Percentiles rank a stretch among this genome's conserved stretches.
These are phyloP conservation scores for Mythimna lalbum DNA, from an alignment of 2,888 invertebrate genomes.

Conservation along the genomic window DNA sequence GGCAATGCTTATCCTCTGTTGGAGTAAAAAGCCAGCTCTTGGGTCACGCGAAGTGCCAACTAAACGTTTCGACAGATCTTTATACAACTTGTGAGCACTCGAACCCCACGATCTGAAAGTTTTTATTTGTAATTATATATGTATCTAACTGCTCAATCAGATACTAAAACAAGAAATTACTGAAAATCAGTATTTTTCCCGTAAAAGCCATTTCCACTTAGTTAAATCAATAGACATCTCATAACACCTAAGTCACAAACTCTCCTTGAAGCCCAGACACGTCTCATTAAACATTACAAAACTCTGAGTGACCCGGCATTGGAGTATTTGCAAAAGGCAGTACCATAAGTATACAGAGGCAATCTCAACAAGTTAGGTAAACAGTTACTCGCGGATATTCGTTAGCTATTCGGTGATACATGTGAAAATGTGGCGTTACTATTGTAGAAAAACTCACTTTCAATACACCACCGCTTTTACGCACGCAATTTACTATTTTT, in stretches of 20 bases:
- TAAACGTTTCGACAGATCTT: too few species aligned
- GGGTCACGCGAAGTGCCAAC: too few species aligned
- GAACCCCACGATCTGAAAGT: too few species aligned
- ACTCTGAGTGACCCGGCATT: conserved; percentile 50
- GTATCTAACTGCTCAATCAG: too few species aligned
- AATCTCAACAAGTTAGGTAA: conserved; percentile 51
- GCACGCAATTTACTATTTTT: too few species aligned
- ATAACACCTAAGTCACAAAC: conserved; percentile 11
- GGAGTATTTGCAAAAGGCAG: conserved; percentile 56
- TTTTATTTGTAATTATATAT: too few species aligned
- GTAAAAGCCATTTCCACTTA: background rate
- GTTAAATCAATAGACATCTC: background rate
- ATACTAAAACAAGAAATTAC: too few species aligned
- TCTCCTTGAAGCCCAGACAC: conserved; percentile 20
- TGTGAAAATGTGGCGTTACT: conserved; percentile 36
- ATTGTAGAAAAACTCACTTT: conserved; percentile 29
- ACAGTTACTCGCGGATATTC: conserved; percentile 52
- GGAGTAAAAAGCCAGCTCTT: too few species aligned
- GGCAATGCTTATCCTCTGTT: too few species aligned
- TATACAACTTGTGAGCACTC: too few species aligned
- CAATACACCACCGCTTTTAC: too few species aligned
- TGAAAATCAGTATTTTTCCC: background rate
- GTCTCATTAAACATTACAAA: conserved; percentile 57
- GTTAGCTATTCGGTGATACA: conserved; percentile 49
- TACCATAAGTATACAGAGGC: conserved; percentile 37